These are phyloP conservation scores for Pygocentrus nattereri DNA, from an alignment of 2,797 vertebrate genomes.

Conservation along the genomic window DNA sequence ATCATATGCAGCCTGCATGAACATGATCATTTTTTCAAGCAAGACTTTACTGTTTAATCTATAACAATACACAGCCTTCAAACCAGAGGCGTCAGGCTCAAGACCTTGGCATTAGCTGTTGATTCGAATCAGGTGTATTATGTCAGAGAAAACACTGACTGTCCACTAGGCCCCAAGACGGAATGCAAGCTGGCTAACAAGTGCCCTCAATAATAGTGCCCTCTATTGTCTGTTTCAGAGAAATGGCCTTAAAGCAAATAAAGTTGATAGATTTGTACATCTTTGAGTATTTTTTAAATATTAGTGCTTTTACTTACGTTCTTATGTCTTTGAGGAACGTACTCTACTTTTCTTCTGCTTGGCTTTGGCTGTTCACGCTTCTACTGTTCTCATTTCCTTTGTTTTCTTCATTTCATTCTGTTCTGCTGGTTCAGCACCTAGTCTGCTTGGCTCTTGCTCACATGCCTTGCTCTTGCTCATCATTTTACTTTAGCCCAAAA, in stretches of 20 bases:
- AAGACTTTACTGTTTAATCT: neutral
- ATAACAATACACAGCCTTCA: neutral
- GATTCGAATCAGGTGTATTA: neutral
- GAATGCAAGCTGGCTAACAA: neutral
- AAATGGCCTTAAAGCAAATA: neutral
- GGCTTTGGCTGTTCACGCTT: too few species aligned
- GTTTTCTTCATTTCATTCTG: too few species aligned
- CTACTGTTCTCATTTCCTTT: too few species aligned
- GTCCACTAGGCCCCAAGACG: neutral
- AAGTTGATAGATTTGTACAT: too few species aligned
- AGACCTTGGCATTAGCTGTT: neutral
- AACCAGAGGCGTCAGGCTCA: neutral
- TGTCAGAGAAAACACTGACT: neutral
- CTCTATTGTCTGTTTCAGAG: slow-evolving; percentile 24
- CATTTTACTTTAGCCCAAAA: too few species aligned
- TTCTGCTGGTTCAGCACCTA: too few species aligned
- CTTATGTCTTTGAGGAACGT: too few species aligned
- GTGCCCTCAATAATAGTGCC: slow-evolving; percentile 23
- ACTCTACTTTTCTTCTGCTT: too few species aligned
- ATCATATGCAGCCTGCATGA: neutral
- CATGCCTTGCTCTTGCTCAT: too few species aligned
- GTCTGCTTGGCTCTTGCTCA: too few species aligned
- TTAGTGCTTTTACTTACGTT: too few species aligned
- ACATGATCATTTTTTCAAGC: neutral
- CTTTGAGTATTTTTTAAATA: too few species aligned